Evolutionary conservation across 2,113 vertebrate genomes (phyloP).

Genomic region (Zosterops japonicus): DNA sequence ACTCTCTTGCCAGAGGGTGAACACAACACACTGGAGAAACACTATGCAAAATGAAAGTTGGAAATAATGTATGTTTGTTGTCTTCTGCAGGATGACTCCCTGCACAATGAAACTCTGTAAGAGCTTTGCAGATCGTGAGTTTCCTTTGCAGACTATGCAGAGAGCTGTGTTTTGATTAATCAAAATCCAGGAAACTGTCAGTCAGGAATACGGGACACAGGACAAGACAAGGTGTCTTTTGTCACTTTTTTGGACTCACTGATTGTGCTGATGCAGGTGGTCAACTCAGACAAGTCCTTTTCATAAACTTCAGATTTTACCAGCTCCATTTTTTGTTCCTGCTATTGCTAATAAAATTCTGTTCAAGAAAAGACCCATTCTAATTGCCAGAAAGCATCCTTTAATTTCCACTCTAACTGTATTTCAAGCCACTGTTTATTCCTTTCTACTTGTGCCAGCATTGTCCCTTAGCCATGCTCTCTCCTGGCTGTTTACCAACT

Average conservation of each 20-base stretch:
- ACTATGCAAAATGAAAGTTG: background rate
- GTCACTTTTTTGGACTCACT: background rate
- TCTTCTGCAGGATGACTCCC: background rate
- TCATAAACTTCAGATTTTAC: conserved; percentile 3
- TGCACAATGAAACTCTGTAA: background rate
- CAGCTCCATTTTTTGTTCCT: background rate
- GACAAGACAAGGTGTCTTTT: background rate
- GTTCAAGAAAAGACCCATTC: conserved; percentile 31
- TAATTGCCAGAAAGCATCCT: conserved; percentile 34
- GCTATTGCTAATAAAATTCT: background rate
- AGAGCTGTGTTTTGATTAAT: background rate
- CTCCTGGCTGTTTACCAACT: conserved; percentile 21
- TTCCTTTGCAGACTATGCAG: background rate
- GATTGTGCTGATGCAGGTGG: conserved; percentile 11
- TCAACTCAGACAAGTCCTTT: conserved; percentile 2
- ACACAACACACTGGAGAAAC: background rate
- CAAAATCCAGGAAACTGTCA: background rate
- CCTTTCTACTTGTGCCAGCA: conserved; percentile 53
- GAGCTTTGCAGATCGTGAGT: background rate
- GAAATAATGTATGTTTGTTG: background rate
- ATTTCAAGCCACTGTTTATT: conserved; percentile 9
- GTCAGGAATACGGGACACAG: background rate
- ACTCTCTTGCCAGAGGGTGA: background rate
- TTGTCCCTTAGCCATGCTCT: conserved; percentile 29
- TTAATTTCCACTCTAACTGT: conserved; percentile 32